A percentile compares a stretch with the other conserved stretches of the same genome.
phyloP scores from a whole-genome alignment of 2,113 vertebrate species.

The Nycticryphes semicollaris region DNA sequence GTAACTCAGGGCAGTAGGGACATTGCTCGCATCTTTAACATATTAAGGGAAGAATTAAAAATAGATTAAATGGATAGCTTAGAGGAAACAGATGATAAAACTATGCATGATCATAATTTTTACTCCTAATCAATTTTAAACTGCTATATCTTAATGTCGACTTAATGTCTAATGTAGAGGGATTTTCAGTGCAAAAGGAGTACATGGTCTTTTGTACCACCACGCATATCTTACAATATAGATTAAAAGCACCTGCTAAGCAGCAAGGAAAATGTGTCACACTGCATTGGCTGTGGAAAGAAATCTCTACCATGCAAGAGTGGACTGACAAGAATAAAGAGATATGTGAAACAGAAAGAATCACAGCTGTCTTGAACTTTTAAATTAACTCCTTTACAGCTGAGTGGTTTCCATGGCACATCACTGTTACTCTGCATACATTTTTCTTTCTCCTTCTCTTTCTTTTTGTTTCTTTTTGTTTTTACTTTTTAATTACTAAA shows the following conservation, averaged over 20 bases:
- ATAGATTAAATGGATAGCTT: background rate
- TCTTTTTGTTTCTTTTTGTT: background rate
- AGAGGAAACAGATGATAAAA: background rate
- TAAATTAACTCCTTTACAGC: background rate
- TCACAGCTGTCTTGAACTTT: background rate
- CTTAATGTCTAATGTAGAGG: background rate
- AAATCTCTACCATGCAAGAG: background rate
- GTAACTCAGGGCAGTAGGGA: background rate
- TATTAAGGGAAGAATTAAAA: background rate
- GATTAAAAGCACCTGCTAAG: background rate
- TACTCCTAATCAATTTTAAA: background rate
- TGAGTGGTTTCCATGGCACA: background rate
- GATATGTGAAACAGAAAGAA: background rate
- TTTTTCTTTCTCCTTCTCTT: background rate
- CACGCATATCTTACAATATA: background rate
- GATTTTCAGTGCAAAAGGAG: background rate
- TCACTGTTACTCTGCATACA: background rate
- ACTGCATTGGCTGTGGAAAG: background rate
- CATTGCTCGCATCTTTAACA: background rate
- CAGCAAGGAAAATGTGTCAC: background rate
- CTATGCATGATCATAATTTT: background rate
- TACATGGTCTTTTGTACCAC: background rate
- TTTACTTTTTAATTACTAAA: background rate
- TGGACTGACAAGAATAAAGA: background rate
- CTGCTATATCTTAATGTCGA: background rate